Conservation (phyloP, 2,888 invertebrate species). For the Homarus gammarus region DNA sequence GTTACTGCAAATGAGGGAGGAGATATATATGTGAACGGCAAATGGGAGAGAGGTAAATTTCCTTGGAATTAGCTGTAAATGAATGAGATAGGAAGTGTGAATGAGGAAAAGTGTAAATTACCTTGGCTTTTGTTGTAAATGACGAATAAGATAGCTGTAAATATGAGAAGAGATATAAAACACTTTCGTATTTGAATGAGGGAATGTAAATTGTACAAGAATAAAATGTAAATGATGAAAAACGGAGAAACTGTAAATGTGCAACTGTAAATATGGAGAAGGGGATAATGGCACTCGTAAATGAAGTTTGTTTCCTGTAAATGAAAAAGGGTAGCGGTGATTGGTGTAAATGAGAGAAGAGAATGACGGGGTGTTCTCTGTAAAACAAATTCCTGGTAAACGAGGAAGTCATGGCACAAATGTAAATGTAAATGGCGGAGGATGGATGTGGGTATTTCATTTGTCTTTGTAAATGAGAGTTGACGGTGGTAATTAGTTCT, state of each 20-base stretch:
- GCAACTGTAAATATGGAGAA: not conserved
- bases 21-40: not conserved
- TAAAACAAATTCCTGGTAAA: too few relatives aligned
- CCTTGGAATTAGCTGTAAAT: too few relatives aligned
- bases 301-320: too few relatives aligned
- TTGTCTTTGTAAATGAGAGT: too few relatives aligned
- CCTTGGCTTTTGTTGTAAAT: not conserved
- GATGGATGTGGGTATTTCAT: too few relatives aligned
- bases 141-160: not conserved
- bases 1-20: not conserved
- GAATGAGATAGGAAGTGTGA: not conserved
- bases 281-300: not conserved
- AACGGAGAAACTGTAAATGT: not conserved
- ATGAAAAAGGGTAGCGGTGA: not conserved
- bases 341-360: not conserved
- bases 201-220: not conserved
- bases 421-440: not conserved
- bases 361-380: too few relatives aligned
- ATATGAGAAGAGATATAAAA: not conserved
- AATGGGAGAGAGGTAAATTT: not conserved
- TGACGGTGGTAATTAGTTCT: too few relatives aligned
- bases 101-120: not conserved
- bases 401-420: too few relatives aligned
- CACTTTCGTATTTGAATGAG: not conserved
- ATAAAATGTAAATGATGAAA: conserved; percentile 10